phyloP scores from a whole-genome alignment of 2,888 invertebrate species.

The Ochropleura plecta region DNA sequence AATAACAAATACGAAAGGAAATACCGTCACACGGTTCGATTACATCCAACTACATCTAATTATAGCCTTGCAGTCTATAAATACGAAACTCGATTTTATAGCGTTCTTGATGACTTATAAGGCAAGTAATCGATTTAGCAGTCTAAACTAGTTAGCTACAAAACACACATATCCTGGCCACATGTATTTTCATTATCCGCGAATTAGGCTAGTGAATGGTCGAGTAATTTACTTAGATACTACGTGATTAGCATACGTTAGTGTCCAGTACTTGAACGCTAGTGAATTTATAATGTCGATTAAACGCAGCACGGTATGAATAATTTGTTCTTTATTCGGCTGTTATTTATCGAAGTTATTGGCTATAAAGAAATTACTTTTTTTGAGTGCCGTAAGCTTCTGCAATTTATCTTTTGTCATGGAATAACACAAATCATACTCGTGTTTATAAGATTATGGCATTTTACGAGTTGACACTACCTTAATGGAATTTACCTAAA shows the following conservation, averaged over 20 bases:
- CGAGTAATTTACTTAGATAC: conserved; percentile 59
- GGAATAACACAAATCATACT: not conserved
- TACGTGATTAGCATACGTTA: conserved; percentile 52
- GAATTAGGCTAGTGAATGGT: conserved; percentile 60
- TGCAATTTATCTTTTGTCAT: conserved; percentile 3
- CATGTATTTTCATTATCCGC: conserved; percentile 59
- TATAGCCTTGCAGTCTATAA: conserved; percentile 56
- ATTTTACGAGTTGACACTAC: not conserved
- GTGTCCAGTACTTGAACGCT: conserved; percentile 38
- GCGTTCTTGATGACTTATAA: conserved; percentile 39
- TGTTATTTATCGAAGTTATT: conserved; percentile 14
- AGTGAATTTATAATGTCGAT: conserved; percentile 41
- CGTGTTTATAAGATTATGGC: not conserved
- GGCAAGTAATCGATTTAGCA: conserved; percentile 48
- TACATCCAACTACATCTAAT: conserved; percentile 49
- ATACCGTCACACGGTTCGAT: conserved; percentile 36
- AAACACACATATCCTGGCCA: conserved; percentile 56
- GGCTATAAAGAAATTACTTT: conserved; percentile 3
- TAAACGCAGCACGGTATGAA: conserved; percentile 22
- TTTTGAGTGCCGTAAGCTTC: conserved; percentile 17
- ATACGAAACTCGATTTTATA: conserved; percentile 50
- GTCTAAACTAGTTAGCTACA: conserved; percentile 32
- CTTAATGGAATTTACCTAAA: no score
- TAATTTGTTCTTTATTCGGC: conserved; percentile 13
- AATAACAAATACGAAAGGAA: conserved; percentile 33